A percentile compares a stretch with the other conserved stretches of the same genome.
Conservation (phyloP, 2,113 vertebrate species). For the Gallinago media region DNA sequence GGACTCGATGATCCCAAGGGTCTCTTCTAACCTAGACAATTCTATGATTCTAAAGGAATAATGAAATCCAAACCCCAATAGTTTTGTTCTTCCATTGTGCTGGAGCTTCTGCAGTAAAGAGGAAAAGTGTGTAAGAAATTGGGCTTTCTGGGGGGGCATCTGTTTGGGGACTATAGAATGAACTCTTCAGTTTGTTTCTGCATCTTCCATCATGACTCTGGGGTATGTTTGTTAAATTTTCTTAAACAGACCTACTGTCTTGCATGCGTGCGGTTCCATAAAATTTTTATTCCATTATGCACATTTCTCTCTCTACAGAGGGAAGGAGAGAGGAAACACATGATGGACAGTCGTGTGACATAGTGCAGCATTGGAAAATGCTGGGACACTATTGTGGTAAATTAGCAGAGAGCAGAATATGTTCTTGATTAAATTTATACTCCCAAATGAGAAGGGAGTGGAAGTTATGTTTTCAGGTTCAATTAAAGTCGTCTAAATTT, state of each 20-base stretch:
- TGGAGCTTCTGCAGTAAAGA: not conserved
- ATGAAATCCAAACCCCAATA: not conserved
- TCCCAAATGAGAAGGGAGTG: not conserved
- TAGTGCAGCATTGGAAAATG: not conserved
- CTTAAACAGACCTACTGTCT: not conserved
- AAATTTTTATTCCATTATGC: not conserved
- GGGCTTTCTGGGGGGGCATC: not conserved
- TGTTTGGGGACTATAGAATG: fast-evolving
- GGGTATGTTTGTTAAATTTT: not conserved
- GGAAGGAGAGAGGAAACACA: not conserved
- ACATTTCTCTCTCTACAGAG: not conserved
- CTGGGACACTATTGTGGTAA: not conserved
- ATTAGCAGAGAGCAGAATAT: not conserved
- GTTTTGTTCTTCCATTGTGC: not conserved
- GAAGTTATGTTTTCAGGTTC: slow-evolving; percentile 5
- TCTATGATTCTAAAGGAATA: not conserved
- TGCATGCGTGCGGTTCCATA: not conserved
- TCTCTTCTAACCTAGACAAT: no score
- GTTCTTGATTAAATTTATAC: not conserved
- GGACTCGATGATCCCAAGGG: no score
- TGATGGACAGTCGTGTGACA: not conserved
- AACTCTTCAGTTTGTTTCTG: not conserved
- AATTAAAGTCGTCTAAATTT: slow-evolving; percentile 2
- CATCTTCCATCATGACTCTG: not conserved
- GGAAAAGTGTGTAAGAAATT: not conserved